A percentile compares a stretch with the other conserved stretches of the same genome.
Conservation (phyloP, 2,888 invertebrate species). For the Thera obeliscata region DNA sequence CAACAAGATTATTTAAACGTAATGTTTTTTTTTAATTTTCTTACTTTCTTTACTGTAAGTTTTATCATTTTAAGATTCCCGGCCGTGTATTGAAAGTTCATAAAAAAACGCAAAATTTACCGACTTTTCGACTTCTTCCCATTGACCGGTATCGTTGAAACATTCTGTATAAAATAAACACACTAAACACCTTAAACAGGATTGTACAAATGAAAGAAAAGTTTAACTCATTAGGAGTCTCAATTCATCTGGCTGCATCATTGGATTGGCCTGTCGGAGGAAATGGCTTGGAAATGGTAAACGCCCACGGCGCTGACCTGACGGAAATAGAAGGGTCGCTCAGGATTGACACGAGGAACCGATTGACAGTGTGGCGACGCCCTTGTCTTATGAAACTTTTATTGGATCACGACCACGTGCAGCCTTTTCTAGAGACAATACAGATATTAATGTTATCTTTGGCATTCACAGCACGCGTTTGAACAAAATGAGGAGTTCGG, state of each 20-base stretch:
- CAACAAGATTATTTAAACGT: too few species aligned
- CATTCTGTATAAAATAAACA: too few species aligned
- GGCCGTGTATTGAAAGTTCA: too few species aligned
- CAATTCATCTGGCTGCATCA: constrained; percentile 44
- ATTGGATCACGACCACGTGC: constrained; percentile 23
- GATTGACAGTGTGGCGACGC: constrained; percentile 34
- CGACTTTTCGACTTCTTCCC: not conserved
- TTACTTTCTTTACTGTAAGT: too few species aligned
- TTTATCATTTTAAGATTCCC: too few species aligned
- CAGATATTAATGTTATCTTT: not conserved
- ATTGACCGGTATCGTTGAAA: not conserved
- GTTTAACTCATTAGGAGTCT: constrained; percentile 15
- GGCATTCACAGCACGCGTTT: not conserved
- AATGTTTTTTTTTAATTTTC: too few species aligned
- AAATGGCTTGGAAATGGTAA: constrained; percentile 75
- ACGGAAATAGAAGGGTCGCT: constrained; percentile 71
- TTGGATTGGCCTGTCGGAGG: constrained; percentile 60
- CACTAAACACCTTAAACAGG: too few species aligned
- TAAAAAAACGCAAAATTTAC: too few species aligned
- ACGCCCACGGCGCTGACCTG: constrained; percentile 73
- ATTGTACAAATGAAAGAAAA: not conserved
- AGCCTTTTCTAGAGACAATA: not conserved
- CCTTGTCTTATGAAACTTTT: constrained; percentile 37
- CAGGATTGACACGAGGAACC: constrained; percentile 33
- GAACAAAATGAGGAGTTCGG: too few species aligned